Evolutionary conservation across 2,113 vertebrate genomes (phyloP).

Genomic region (Nettapus auritus): DNA sequence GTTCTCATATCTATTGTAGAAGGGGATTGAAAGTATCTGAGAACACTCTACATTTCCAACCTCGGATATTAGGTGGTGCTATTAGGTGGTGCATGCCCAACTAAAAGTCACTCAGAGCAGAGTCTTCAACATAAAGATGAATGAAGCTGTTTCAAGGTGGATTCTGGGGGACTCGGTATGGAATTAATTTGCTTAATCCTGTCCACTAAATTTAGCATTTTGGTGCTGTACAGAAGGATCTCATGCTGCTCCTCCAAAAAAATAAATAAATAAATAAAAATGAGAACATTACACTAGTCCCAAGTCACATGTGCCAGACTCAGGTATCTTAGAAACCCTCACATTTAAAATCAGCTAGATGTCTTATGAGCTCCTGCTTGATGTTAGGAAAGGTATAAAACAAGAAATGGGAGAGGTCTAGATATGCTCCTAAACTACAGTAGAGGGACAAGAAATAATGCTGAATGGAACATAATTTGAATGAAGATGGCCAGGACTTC

Average conservation of each 20-base stretch:
- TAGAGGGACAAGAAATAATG: not conserved
- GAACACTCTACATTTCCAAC: rapidly evolving
- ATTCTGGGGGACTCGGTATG: not conserved
- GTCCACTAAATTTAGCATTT: not conserved
- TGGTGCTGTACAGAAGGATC: not conserved
- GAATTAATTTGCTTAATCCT: not conserved
- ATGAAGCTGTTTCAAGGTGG: not conserved
- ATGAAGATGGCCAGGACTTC: not conserved
- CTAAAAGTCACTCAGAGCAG: not conserved
- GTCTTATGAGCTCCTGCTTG: not conserved
- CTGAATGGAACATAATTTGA: not conserved
- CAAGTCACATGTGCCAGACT: not conserved
- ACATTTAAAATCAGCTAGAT: not conserved
- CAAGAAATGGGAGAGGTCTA: not conserved
- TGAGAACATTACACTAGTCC: not conserved
- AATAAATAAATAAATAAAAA: no score
- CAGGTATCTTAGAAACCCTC: not conserved
- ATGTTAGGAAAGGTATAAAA: not conserved
- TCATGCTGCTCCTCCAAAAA: not conserved
- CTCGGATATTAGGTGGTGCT: not conserved
- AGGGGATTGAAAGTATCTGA: not conserved
- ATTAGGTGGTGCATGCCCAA: not conserved
- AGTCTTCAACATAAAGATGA: not conserved
- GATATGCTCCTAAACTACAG: not conserved
- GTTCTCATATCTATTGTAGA: not conserved